phyloP scores from a whole-genome alignment of 2,797 vertebrate genomes.

The Agapornis canus region DNA sequence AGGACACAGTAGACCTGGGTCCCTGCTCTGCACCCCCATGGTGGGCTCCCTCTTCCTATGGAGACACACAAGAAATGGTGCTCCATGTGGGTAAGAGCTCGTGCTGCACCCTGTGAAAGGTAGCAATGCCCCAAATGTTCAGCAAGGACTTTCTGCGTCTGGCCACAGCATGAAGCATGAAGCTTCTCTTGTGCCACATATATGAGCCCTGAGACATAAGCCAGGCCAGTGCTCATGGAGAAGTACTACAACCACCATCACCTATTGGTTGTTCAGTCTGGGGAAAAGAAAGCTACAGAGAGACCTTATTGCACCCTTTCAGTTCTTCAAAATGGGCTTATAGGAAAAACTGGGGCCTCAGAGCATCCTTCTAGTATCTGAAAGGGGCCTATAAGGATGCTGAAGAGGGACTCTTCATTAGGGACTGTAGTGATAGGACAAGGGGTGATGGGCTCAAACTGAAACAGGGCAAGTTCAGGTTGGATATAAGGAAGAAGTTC shows the following conservation, averaged over 20 bases:
- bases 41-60: not conserved
- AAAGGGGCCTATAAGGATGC: not conserved
- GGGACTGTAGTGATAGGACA: not conserved
- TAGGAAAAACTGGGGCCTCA: not conserved
- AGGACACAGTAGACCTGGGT: not conserved
- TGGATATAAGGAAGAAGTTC: not conserved
- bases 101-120: accelerated
- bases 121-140: not conserved
- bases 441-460: not conserved
- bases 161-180: accelerated
- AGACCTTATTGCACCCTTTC: not conserved
- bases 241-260: not conserved
- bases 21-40: not conserved
- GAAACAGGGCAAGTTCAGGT: not conserved
- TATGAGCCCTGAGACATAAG: not conserved
- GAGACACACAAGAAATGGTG: not conserved
- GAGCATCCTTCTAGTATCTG: not conserved
- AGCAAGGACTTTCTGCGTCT: not conserved
- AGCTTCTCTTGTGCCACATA: accelerated
- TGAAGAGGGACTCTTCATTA: not conserved
- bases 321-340: not conserved
- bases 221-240: not conserved
- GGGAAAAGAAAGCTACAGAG: not conserved
- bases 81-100: accelerated
- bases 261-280: not conserved